Conservation (phyloP, 1,140 invertebrate genomes). For the Acromyrmex charruanus region DNA sequence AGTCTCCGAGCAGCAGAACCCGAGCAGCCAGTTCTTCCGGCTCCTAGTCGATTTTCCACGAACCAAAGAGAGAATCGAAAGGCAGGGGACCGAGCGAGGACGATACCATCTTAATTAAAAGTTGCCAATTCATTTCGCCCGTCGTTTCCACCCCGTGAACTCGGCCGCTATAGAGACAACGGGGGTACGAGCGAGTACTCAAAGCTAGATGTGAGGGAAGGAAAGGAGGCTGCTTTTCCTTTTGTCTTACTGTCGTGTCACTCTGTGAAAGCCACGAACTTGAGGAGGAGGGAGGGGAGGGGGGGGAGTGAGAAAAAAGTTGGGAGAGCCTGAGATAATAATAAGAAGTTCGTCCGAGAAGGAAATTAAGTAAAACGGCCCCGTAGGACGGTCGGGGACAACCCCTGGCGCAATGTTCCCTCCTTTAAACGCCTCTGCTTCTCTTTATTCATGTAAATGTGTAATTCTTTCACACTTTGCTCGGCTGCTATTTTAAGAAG, state of each 20-base stretch:
- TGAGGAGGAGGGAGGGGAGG: slow-evolving; percentile 40
- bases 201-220: neutral
- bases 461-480: slow-evolving; percentile 52
- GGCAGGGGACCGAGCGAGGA: slow-evolving; percentile 69
- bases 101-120: slow-evolving; percentile 87
- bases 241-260: slow-evolving; percentile 81
- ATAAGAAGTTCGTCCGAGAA: slow-evolving; percentile 83
- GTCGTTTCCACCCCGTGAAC: slow-evolving; percentile 75
- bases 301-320: slow-evolving; percentile 71
- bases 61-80: slow-evolving; percentile 64
- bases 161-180: slow-evolving; percentile 54
- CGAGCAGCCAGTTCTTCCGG: slow-evolving; percentile 44
- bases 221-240: slow-evolving; percentile 69
- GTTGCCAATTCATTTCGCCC: slow-evolving; percentile 86
- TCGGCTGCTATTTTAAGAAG: neutral
- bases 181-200: slow-evolving; percentile 17
- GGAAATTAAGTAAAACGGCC: slow-evolving; percentile 81
- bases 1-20: slow-evolving; percentile 30
- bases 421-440: slow-evolving; percentile 47
- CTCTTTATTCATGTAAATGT: slow-evolving; percentile 55
- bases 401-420: slow-evolving; percentile 53
- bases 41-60: slow-evolving; percentile 72
- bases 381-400: slow-evolving; percentile 59
- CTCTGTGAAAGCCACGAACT: slow-evolving; percentile 68
- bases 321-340: slow-evolving; percentile 82